Conservation (phyloP, 1,140 invertebrate species). For the Drosophila pseudoananassae region DNA sequence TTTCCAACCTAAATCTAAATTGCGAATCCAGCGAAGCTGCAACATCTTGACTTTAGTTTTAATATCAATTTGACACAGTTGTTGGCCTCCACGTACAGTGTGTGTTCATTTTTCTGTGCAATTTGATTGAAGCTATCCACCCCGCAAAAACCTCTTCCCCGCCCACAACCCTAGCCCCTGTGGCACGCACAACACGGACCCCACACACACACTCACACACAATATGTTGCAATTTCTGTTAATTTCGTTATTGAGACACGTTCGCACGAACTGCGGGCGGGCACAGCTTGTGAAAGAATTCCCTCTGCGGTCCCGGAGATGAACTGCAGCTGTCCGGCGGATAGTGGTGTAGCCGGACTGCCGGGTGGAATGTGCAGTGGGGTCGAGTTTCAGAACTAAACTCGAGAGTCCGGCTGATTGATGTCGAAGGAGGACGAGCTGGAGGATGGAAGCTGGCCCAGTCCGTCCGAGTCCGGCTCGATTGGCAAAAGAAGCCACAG, state of each 20-base stretch:
- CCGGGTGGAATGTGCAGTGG: slow-evolving; percentile 15
- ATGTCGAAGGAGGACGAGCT: slow-evolving; percentile 6
- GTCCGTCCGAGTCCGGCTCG: not conserved
- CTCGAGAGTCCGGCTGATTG: slow-evolving; percentile 27
- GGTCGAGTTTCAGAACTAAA: slow-evolving; percentile 10
- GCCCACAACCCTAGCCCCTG: slow-evolving; percentile 5
- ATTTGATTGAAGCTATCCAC: slow-evolving; percentile 47
- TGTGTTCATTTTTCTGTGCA: slow-evolving; percentile 50
- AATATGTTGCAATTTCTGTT: slow-evolving; percentile 81
- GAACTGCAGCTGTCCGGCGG: slow-evolving; percentile 49
- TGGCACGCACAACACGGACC: slow-evolving; percentile 7
- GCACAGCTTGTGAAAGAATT: slow-evolving; percentile 64
- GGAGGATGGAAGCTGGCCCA: slow-evolving; percentile 12
- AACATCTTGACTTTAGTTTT: slow-evolving; percentile 48
- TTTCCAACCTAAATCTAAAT: not conserved
- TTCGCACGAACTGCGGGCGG: slow-evolving; percentile 65
- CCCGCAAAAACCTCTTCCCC: slow-evolving; percentile 3
- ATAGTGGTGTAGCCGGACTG: not conserved
- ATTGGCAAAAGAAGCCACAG: slow-evolving; percentile 70
- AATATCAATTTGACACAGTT: slow-evolving; percentile 59
- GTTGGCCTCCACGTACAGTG: slow-evolving; percentile 34
- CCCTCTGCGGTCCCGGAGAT: slow-evolving; percentile 26
- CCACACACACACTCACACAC: slow-evolving; percentile 21
- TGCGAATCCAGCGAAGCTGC: slow-evolving; percentile 3
- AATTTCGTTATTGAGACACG: slow-evolving; percentile 81